Evolutionary conservation across 2,888 invertebrate species (phyloP).

Genomic region (Cosmopolites sordidus): DNA sequence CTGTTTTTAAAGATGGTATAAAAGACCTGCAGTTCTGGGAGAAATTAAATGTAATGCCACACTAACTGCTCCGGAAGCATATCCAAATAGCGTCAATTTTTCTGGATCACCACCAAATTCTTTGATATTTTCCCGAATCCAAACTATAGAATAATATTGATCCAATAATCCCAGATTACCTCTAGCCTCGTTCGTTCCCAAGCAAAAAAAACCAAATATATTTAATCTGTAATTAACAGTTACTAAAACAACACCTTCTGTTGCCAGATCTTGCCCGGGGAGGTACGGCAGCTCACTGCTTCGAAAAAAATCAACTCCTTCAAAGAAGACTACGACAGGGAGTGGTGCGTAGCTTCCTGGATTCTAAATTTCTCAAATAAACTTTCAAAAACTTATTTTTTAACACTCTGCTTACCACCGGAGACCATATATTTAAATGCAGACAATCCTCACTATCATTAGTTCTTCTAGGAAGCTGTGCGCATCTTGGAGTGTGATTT

Average conservation of each 20-base stretch:
- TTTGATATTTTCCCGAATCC: slow-evolving; percentile 72
- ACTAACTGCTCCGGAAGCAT: slow-evolving; percentile 73
- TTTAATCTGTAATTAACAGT: slow-evolving; percentile 67
- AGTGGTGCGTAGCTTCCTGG: slow-evolving; percentile 47
- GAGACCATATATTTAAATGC: slow-evolving; percentile 86
- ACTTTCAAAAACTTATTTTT: too few relatives aligned
- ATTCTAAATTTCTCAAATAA: slow-evolving; percentile 29
- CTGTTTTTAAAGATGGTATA: too few relatives aligned
- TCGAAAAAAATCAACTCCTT: slow-evolving; percentile 58
- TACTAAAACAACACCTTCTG: slow-evolving; percentile 66
- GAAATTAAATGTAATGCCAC: slow-evolving; percentile 64
- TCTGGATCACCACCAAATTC: slow-evolving; percentile 78
- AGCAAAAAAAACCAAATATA: slow-evolving; percentile 64
- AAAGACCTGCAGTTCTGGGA: slow-evolving; percentile 59
- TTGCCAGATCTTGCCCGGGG: slow-evolving; percentile 69
- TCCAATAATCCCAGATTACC: slow-evolving; percentile 86
- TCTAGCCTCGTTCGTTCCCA: slow-evolving; percentile 55
- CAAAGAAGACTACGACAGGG: slow-evolving; percentile 68
- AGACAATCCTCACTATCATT: slow-evolving; percentile 74
- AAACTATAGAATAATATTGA: slow-evolving; percentile 73
- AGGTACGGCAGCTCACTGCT: slow-evolving; percentile 48
- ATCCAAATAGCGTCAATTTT: slow-evolving; percentile 76
- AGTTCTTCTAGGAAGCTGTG: slow-evolving; percentile 50
- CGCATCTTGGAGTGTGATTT: slow-evolving; percentile 66
- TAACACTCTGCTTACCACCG: slow-evolving; percentile 66